These are phyloP conservation scores for Melanotus villosus DNA, from an alignment of 2,888 invertebrate species.

Conservation along the genomic window DNA sequence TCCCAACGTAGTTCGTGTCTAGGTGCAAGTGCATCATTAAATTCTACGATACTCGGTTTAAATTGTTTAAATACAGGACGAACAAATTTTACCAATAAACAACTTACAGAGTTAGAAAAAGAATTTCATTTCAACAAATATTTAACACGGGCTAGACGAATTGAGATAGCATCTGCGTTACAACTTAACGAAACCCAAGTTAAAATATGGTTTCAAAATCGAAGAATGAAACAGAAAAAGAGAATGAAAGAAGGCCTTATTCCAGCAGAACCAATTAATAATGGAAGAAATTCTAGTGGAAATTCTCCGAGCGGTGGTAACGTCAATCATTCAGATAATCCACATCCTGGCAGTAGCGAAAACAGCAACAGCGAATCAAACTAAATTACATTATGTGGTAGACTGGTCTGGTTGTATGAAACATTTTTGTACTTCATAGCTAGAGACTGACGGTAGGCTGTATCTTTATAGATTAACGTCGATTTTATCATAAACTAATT, in stretches of 20 bases:
- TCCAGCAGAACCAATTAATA: slow-evolving; percentile 70
- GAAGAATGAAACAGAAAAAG: slow-evolving; percentile 99
- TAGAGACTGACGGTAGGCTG: slow-evolving; percentile 17
- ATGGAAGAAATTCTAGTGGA: slow-evolving; percentile 60
- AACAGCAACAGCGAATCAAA: slow-evolving; percentile 80
- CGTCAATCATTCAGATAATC: slow-evolving; percentile 65
- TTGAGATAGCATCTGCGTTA: slow-evolving; percentile 97
- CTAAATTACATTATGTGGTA: slow-evolving; percentile 46
- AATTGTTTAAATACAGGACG: slow-evolving; percentile 85
- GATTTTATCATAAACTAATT: not conserved
- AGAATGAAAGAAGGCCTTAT: slow-evolving; percentile 94
- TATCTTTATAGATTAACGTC: not conserved
- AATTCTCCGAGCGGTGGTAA: slow-evolving; percentile 68
- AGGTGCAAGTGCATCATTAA: slow-evolving; percentile 68
- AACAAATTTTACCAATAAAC: slow-evolving; percentile 99
- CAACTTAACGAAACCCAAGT: slow-evolving; percentile 97
- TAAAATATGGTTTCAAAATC: slow-evolving; percentile 99
- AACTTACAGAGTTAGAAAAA: slow-evolving; percentile 98
- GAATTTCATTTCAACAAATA: slow-evolving; percentile 99
- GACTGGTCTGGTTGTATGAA: not conserved
- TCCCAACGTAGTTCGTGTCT: slow-evolving; percentile 66
- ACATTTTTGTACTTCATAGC: slow-evolving; percentile 15
- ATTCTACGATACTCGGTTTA: slow-evolving; percentile 65
- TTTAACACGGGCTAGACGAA: slow-evolving; percentile 94
- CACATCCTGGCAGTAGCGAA: slow-evolving; percentile 74